phyloP scores from a whole-genome alignment of 2,888 invertebrate species.

The Sminthurides aquaticus region DNA sequence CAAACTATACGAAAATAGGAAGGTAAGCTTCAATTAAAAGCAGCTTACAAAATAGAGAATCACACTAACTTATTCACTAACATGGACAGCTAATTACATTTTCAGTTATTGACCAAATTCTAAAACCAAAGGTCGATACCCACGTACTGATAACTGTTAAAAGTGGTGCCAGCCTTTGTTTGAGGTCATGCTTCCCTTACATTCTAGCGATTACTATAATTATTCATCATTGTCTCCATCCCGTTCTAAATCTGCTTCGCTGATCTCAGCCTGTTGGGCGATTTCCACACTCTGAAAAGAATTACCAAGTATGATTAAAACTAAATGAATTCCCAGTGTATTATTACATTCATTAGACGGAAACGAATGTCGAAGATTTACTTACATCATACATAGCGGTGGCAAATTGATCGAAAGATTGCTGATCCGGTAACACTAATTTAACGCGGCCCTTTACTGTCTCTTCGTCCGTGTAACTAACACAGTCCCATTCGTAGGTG shows the following conservation, averaged over 20 bases:
- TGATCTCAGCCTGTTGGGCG: slow-evolving; percentile 31
- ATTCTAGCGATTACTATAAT: too few relatives aligned
- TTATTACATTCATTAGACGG: neutral
- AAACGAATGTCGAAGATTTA: slow-evolving; percentile 3
- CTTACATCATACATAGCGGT: slow-evolving; percentile 34
- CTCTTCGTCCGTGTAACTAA: slow-evolving; percentile 18
- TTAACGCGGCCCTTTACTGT: slow-evolving; percentile 26
- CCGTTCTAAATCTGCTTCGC: slow-evolving; percentile 26
- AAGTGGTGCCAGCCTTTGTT: too few relatives aligned
- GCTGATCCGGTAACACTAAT: slow-evolving; percentile 27
- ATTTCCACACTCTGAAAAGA: slow-evolving; percentile 32
- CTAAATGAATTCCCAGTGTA: neutral
- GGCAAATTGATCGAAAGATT: slow-evolving; percentile 28
- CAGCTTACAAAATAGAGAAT: too few relatives aligned
- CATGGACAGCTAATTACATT: too few relatives aligned
- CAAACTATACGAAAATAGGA: too few relatives aligned
- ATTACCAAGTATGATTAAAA: neutral
- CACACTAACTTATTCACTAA: too few relatives aligned
- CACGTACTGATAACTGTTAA: too few relatives aligned
- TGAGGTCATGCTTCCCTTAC: too few relatives aligned
- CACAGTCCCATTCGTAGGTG: slow-evolving; percentile 32
- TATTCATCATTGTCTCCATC: slow-evolving; percentile 12
- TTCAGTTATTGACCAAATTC: too few relatives aligned
- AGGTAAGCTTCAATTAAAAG: too few relatives aligned
- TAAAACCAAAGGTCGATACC: too few relatives aligned